Evolutionary conservation across 2,113 vertebrate genomes (phyloP), one percentile per base, ranked within the genome.

Genomic region (Paradoxurus hermaphroditus): DNA sequence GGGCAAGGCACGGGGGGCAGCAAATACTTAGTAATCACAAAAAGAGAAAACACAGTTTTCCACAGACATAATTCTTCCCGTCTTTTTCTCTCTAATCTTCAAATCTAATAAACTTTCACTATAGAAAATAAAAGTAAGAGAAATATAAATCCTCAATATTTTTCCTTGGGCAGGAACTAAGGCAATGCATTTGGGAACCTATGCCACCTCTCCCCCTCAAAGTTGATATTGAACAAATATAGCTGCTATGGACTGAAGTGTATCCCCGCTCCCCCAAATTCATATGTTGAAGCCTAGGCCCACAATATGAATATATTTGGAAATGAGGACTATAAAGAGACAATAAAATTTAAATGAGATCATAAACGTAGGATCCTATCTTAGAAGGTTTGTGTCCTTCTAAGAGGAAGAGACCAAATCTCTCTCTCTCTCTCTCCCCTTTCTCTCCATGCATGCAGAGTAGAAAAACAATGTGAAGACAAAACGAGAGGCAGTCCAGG

Each of bases 41-140:
- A 85, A 51, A 53, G 7, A 88, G n/a, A 56, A 62, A 67, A 62
- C n/a, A 62, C 11, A 56, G 5, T 77, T 86, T 68, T 16, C 65
- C n/a, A 7, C 7, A 46, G 31, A 1, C 19, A 27, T 75, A 83
- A 63, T 53, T 63, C 25, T 23, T 12, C 6, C 10, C 53, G 3
- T 7, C 11, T 36, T 75, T 44, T 31, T 62, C 18, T 21, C 5
- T 4, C 11, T 86, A 53, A 86, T 62, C 12, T 16, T 92, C 19
- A 53, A 3, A 63, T n/a, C 11, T 90, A 29, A n/a, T 62, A n/a
- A 77, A 29, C 14, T 46, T 75, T 23, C 56, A 81, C 1, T 34
- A 82, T 29, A 59, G 15, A 92, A 97, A 67, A 53, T 49, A 78
- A 79, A 44, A 84, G 29, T 25, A 53, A 81, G 62, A 59, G 1